Conservation (phyloP, 2,888 invertebrate genomes). For the Mythimna loreyi region DNA sequence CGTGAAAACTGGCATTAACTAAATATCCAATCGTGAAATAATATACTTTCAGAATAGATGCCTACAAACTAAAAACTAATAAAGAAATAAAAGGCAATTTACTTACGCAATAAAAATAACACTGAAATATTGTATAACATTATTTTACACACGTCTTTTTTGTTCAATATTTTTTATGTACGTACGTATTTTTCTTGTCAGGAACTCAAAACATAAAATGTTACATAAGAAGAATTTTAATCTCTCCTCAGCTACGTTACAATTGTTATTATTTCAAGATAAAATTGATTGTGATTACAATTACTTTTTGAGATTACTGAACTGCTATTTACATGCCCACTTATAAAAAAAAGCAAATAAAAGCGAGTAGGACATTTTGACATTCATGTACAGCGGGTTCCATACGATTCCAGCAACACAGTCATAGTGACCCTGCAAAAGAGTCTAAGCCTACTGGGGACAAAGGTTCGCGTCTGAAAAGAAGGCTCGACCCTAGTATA, state of each 20-base stretch:
- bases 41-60: not conserved
- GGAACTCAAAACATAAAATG: slow-evolving; percentile 17
- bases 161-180: not conserved
- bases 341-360: not conserved
- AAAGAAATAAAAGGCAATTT: slow-evolving; percentile 4
- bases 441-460: too few species aligned
- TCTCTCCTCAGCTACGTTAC: slow-evolving; percentile 5
- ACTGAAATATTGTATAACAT: slow-evolving; percentile 30
- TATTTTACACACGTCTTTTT: slow-evolving; percentile 5
- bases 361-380: too few species aligned
- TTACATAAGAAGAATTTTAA: slow-evolving; percentile 9
- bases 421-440: too few species aligned
- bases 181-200: slow-evolving; percentile 3
- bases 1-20: too few species aligned
- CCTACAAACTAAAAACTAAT: not conserved
- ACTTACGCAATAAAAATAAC: slow-evolving; percentile 51
- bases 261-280: slow-evolving; percentile 30
- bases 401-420: too few species aligned
- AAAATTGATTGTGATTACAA: slow-evolving; percentile 3
- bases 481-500: too few species aligned
- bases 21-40: not conserved
- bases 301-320: slow-evolving; percentile 6
- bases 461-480: too few species aligned
- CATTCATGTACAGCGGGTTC: too few species aligned
- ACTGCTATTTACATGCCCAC: not conserved